Conservation (phyloP, 2,888 invertebrate genomes). For the Spodoptera littoralis region DNA sequence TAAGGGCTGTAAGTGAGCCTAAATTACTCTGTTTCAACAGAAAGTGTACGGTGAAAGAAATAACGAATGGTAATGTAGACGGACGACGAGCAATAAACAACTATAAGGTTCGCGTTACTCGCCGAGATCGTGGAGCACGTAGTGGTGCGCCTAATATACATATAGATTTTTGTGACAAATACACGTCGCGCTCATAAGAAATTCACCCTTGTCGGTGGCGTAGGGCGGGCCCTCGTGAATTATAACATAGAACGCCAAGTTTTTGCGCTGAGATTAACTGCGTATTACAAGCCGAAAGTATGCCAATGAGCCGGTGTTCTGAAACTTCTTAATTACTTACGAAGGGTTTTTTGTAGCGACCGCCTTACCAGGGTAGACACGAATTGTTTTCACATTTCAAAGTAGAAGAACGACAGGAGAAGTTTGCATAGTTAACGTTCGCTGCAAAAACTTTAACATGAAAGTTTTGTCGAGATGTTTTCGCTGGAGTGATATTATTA, state of each 20-base stretch:
- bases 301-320: slow-evolving; percentile 81
- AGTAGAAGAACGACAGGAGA: slow-evolving; percentile 63
- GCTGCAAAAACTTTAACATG: slow-evolving; percentile 63
- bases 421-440: slow-evolving; percentile 70
- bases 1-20: slow-evolving; percentile 61
- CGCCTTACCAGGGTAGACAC: slow-evolving; percentile 65
- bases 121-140: slow-evolving; percentile 56
- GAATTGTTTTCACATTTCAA: slow-evolving; percentile 73
- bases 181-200: slow-evolving; percentile 78
- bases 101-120: slow-evolving; percentile 60
- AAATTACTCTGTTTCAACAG: slow-evolving; percentile 67
- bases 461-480: slow-evolving; percentile 60
- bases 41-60: slow-evolving; percentile 62
- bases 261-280: slow-evolving; percentile 84
- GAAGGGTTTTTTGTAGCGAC: slow-evolving; percentile 73
- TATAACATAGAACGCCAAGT: slow-evolving; percentile 81
- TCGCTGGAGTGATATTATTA: slow-evolving; percentile 56
- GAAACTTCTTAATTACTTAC: slow-evolving; percentile 84
- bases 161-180: slow-evolving; percentile 80
- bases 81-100: slow-evolving; percentile 61
- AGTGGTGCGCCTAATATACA: slow-evolving; percentile 61
- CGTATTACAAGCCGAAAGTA: slow-evolving; percentile 84
- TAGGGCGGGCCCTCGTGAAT: slow-evolving; percentile 76
- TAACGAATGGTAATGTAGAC: slow-evolving; percentile 56
- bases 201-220: slow-evolving; percentile 81